Base-by-base conservation (phyloP, 2,113 vertebrate genomes). In the Ptilonorhynchus violaceus region DNA sequence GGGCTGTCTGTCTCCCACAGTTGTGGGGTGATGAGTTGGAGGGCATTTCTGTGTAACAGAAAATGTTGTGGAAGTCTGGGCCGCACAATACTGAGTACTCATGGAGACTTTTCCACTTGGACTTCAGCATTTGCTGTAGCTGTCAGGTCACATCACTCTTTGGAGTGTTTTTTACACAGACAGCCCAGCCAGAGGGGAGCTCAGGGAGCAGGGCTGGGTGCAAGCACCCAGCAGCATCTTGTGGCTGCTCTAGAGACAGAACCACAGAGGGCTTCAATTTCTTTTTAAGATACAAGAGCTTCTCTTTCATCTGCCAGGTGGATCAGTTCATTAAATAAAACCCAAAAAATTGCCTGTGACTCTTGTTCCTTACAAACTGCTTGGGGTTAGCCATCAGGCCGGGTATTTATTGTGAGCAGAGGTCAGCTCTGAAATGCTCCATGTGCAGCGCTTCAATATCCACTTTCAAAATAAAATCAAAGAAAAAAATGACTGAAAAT, bases 401-500 rank as follows among this genome's bases (percentile, higher is more conserved):
- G 0, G 52, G 18, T 62, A 39, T 78, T 81, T 82, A 60, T 35
- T 8, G 35, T 24, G 52, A 81, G 60, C 39, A 63, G 73, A 85
- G 56, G 50, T 89, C 47, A 59, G 37, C 72, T 84, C n/a, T 66
- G 90, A 85, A 85, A 89, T 35, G 31, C 14, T 67, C 44, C 59
- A 66, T 2, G 16, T 66, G 55, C 68, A 50, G 63, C 47, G 39
- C n/a, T 94, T 73, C 92, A 55, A 33, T 35, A 87, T 24, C 33
- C 49, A 59, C 66, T 92, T 75, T 70, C 62, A 68, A 85, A 95
- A 82, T 41, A 72, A 92, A 94, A 92, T 83, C 75, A 86, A 88
- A 89, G 64, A 53, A 63, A 79, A 64, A 72, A 88, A 92, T 60
- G 18, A 60, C 74, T 64, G 33, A 79, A 93, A 93, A 85, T 27